Evolutionary conservation across 2,113 vertebrate species (phyloP).

Genomic region (Uropsilus gracilis): DNA sequence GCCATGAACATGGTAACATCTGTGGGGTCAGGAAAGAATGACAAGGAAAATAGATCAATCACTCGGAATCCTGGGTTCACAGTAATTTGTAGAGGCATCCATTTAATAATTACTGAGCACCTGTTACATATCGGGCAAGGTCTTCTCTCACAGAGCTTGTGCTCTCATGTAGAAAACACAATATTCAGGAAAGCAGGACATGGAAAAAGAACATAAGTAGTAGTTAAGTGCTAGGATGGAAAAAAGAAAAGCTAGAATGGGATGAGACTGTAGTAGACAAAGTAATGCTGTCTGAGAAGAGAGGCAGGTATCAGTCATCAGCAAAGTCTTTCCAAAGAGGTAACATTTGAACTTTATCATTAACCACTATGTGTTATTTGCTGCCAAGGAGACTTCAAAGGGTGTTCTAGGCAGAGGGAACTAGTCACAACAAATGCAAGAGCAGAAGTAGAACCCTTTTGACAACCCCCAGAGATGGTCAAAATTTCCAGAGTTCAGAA

Average conservation of each 20-base stretch:
- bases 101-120: not conserved
- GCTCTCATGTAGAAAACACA: not conserved
- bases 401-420: not conserved
- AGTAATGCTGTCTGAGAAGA: not conserved
- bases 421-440: fast-evolving
- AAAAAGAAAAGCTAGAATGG: not conserved
- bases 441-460: not conserved
- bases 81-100: not conserved
- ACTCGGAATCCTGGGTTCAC: not conserved
- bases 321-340: not conserved
- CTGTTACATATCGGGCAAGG: not conserved
- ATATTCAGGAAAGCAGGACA: not conserved
- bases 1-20: not conserved
- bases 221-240: not conserved
- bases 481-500: not conserved
- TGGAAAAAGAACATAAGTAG: not conserved
- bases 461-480: not conserved
- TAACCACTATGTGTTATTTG: not conserved
- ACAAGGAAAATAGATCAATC: not conserved
- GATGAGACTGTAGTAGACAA: not conserved
- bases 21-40: not conserved
- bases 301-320: not conserved
- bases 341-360: not conserved
- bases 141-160: not conserved
- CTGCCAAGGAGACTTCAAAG: not conserved